A percentile compares a stretch with the other conserved stretches of the same genome.
Conservation (phyloP, 2,888 invertebrate species). For the Sinodicranocentrus sp. region DNA sequence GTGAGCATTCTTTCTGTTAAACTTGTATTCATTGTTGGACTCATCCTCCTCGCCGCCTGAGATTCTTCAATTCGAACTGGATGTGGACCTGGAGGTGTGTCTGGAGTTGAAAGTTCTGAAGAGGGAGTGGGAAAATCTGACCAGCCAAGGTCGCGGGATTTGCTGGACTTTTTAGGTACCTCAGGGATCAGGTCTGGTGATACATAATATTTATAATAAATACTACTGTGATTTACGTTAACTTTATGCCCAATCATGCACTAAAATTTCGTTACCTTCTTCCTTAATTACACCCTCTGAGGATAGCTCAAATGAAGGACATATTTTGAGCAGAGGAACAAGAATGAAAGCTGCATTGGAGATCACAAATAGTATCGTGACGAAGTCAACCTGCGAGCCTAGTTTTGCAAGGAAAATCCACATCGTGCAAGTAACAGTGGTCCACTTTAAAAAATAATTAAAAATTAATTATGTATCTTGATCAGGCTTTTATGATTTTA, state of each 20-base stretch:
- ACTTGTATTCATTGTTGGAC: constrained; percentile 40
- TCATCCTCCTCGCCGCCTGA: constrained; percentile 28
- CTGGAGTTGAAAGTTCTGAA: constrained; percentile 11
- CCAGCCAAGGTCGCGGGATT: background rate
- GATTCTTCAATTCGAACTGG: constrained; percentile 45
- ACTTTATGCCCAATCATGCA: background rate
- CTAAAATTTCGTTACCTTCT: constrained; percentile 52
- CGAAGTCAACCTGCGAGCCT: constrained; percentile 69
- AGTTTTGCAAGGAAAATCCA: constrained; percentile 72
- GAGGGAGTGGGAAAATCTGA: constrained; percentile 32
- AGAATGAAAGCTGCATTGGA: constrained; percentile 71
- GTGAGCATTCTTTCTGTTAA: constrained; percentile 60
- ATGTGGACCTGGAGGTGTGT: constrained; percentile 26
- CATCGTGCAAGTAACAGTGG: constrained; percentile 64
- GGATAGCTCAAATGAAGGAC: constrained; percentile 53
- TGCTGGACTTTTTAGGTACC: constrained; percentile 39
- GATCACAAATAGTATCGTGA: constrained; percentile 70
- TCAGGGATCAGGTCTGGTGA: constrained; percentile 54
- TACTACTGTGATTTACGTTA: no score
- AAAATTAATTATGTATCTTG: no score
- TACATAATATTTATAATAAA: no score
- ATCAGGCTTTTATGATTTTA: constrained; percentile 9
- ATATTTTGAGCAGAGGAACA: constrained; percentile 69
- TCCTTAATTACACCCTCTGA: constrained; percentile 54
- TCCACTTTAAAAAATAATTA: constrained; percentile 65